phyloP scores from a whole-genome alignment of 2,113 vertebrate genomes.

The Lates calcarifer region DNA sequence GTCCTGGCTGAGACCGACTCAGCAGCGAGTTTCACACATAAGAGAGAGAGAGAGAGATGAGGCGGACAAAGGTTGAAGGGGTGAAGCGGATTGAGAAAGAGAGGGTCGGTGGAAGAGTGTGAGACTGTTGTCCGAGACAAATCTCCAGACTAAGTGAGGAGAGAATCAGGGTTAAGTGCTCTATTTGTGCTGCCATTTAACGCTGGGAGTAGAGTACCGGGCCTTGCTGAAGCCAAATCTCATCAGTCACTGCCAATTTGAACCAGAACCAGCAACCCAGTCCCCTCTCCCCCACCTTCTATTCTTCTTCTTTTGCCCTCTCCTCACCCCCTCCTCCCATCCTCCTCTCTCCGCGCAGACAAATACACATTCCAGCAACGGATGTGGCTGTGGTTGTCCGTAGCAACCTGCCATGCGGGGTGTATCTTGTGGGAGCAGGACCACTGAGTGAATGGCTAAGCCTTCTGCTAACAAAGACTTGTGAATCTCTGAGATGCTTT shows the following conservation, averaged over 20 bases:
- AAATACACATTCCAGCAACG: slow-evolving; percentile 78
- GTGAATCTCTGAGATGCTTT: slow-evolving; percentile 78
- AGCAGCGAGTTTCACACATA: slow-evolving; percentile 68
- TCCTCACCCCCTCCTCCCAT: slow-evolving; percentile 60
- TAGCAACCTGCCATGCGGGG: slow-evolving; percentile 81
- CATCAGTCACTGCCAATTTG: slow-evolving; percentile 78
- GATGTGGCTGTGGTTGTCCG: slow-evolving; percentile 77
- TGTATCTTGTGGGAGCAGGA: slow-evolving; percentile 82
- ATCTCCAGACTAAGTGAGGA: slow-evolving; percentile 64
- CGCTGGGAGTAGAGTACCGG: slow-evolving; percentile 52
- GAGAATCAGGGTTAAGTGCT: slow-evolving; percentile 78
- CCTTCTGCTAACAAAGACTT: slow-evolving; percentile 77
- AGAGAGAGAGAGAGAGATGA: slow-evolving; percentile 42
- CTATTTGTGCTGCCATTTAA: slow-evolving; percentile 75
- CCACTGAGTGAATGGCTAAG: slow-evolving; percentile 78
- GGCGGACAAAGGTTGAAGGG: slow-evolving; percentile 49
- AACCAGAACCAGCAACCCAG: slow-evolving; percentile 55
- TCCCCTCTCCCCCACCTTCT: slow-evolving; percentile 51
- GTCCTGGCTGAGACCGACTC: slow-evolving; percentile 60
- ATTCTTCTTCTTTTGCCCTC: slow-evolving; percentile 45
- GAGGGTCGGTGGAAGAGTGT: slow-evolving; percentile 66
- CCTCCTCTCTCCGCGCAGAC: slow-evolving; percentile 68
- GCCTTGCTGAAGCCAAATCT: slow-evolving; percentile 65
- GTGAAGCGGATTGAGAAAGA: slow-evolving; percentile 43
- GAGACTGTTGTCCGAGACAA: slow-evolving; percentile 67